Percentiles rank a stretch among this genome's conserved stretches.
Evolutionary conservation across 92 coral and sea anemone genomes (phyloP).

Genomic region (Heteractis magnifica): DNA sequence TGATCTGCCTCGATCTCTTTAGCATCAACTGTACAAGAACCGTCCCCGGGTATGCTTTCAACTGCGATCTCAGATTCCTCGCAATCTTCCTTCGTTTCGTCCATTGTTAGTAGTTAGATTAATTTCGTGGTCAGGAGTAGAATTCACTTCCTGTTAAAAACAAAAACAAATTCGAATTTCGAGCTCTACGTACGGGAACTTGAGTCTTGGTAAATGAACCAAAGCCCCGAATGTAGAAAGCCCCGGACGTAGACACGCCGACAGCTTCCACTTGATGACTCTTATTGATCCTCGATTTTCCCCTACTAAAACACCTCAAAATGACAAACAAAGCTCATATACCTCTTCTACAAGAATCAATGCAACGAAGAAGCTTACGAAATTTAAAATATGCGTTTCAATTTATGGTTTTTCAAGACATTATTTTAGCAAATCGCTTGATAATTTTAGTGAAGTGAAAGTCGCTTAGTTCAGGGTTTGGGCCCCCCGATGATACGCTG

Average conservation of each 20-base stretch:
- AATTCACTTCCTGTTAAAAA: slow-evolving; percentile 39
- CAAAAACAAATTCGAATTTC: slow-evolving; percentile 77
- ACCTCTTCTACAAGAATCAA: background rate
- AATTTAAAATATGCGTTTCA: background rate
- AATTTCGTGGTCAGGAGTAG: slow-evolving; percentile 16
- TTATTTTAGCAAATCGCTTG: background rate
- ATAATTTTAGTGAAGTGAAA: background rate
- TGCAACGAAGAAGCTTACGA: background rate
- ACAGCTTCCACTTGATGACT: background rate
- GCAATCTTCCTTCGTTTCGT: slow-evolving; percentile 27
- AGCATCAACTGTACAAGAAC: slow-evolving; percentile 62
- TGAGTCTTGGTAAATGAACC: slow-evolving; percentile 34
- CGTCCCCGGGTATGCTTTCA: slow-evolving; percentile 41
- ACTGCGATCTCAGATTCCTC: slow-evolving; percentile 44
- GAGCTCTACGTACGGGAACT: slow-evolving; percentile 99
- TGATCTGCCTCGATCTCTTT: slow-evolving; percentile 66
- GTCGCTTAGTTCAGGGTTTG: background rate
- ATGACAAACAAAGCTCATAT: slow-evolving; percentile 10
- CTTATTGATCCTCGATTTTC: background rate
- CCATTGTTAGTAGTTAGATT: slow-evolving; percentile 24
- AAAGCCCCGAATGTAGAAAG: slow-evolving; percentile 99
- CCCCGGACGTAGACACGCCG: slow-evolving; percentile 81
- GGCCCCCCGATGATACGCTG: background rate
- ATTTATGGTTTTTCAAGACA: background rate
- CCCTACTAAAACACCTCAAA: background rate